Evolutionary conservation across 2,797 vertebrate species (phyloP), one percentile per base, ranked within the genome.

Genomic region (Vultur gryphus): DNA sequence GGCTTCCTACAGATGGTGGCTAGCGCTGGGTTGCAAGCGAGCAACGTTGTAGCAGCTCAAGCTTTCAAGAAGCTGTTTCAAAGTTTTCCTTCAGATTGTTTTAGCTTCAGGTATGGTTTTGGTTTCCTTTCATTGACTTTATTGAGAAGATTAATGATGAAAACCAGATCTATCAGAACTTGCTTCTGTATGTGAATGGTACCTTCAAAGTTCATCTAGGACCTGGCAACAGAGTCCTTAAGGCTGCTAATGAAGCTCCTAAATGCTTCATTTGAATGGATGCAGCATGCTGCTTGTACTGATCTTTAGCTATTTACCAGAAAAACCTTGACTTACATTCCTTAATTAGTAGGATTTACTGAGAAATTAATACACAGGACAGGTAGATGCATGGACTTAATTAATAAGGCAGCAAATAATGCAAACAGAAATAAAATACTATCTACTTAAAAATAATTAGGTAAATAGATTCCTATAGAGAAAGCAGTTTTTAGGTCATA

Each of bases 341-440:
- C 55, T 72, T 81, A 89, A 79, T 89, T 73, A 94, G 43, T 16
- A 85, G 66, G 89, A 73, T 87, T 92, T 90, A 90, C 19, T 4
- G 33, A 82, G 51, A 87, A 72, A 90, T 83, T 87, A 88, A 79
- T 59, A 41, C 39, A 58, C 4, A 58, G 31, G 70, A 87, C 43
- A 90, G 48, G 43, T 16, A 87, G 59, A 90, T 76, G 16, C 66
- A 91, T 59, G 44, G 54, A 79, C 70, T 90, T 75, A 64, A 88
- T 91, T 91, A 93, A 87, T 77, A 85, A 85, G 64, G 52, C 48
- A 71, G 69, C 28, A 91, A 91, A 83, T 31, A 87, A 89, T 65
- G 52, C n/a, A 84, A 85, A 70, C 37, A 86, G 25, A 92, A 87
- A 80, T 70, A 91, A 97, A 83, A 66, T 48, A 95, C 48, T 88